Conservation (phyloP, 2,888 invertebrate genomes). For the Eupeodes latifasciatus region DNA sequence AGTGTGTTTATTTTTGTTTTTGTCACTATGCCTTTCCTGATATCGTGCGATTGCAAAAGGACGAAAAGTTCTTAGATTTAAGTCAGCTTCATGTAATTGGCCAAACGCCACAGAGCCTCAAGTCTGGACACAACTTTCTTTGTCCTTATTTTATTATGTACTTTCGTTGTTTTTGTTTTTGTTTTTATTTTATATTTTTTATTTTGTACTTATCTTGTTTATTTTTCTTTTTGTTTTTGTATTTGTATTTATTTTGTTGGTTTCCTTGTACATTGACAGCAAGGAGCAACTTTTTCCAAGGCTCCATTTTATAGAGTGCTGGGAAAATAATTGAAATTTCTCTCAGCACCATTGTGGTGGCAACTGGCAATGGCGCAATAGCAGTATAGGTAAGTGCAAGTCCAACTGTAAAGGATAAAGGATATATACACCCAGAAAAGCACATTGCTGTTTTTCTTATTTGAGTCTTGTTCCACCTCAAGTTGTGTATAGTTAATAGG, state of each 20-base stretch:
- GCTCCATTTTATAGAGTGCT: constrained; percentile 72
- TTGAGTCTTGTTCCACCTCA: constrained; percentile 32
- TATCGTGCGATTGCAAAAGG: constrained; percentile 1
- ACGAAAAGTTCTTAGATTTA: constrained; percentile 23
- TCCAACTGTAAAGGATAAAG: neutral
- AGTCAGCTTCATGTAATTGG: constrained; percentile 51
- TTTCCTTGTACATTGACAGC: constrained; percentile 35
- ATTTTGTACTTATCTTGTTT: constrained; percentile 42
- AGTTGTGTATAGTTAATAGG: constrained; percentile 39
- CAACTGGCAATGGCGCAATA: neutral
- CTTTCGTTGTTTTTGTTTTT: constrained; percentile 18
- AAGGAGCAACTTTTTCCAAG: constrained; percentile 66
- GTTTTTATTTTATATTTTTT: constrained; percentile 6
- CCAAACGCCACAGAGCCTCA: constrained; percentile 37
- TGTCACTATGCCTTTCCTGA: neutral
- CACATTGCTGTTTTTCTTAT: constrained; percentile 28
- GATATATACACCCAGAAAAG: neutral
- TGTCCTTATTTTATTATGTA: constrained; percentile 27
- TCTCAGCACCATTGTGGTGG: constrained; percentile 27
- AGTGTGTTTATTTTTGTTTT: neutral
- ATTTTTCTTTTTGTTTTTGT: constrained; percentile 26
- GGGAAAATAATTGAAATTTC: constrained; percentile 74
- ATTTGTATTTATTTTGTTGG: constrained; percentile 29
- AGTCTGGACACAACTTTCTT: constrained; percentile 47
- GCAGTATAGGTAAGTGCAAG: neutral